Evolutionary conservation across 2,113 vertebrate species (phyloP).

Genomic region (Thermophis baileyi): DNA sequence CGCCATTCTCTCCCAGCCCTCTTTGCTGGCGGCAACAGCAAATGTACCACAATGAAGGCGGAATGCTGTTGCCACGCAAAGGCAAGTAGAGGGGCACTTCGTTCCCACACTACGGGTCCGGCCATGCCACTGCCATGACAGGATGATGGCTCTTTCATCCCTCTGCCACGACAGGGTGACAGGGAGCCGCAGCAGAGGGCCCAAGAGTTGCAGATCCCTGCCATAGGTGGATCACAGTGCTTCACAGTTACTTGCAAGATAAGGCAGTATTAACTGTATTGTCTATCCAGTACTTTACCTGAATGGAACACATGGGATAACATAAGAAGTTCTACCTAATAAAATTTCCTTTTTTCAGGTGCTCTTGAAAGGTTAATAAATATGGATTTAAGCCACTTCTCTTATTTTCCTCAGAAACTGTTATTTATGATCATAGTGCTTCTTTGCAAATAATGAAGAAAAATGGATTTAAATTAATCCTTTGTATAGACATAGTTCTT

Average conservation of each 20-base stretch:
- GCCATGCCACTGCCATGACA: too few species aligned
- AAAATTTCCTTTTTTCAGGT: not conserved
- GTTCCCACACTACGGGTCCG: too few species aligned
- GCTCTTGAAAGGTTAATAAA: not conserved
- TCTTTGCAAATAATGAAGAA: not conserved
- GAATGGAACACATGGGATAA: not conserved
- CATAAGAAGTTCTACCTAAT: slow-evolving; percentile 17
- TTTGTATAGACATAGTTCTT: slow-evolving; percentile 23
- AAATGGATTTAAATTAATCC: not conserved
- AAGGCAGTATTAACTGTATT: not conserved
- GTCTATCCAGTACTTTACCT: not conserved
- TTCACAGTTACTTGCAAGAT: not conserved
- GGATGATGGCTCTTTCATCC: too few species aligned
- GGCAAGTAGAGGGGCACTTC: too few species aligned
- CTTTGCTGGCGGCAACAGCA: too few species aligned
- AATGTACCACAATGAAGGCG: too few species aligned
- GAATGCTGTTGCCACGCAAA: too few species aligned
- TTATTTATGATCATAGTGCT: not conserved
- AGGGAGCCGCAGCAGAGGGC: too few species aligned
- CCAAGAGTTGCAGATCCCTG: too few species aligned
- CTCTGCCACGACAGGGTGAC: too few species aligned
- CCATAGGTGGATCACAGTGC: not conserved
- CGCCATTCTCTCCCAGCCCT: too few species aligned
- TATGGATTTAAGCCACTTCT: not conserved
- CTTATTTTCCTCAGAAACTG: not conserved